Percentiles rank a stretch among this genome's conserved stretches.
These are phyloP conservation scores for Pseudorhiza aurosa DNA, from an alignment of 30 jellyfish, hydroid and myxozoan genomes.

Conservation along the genomic window DNA sequence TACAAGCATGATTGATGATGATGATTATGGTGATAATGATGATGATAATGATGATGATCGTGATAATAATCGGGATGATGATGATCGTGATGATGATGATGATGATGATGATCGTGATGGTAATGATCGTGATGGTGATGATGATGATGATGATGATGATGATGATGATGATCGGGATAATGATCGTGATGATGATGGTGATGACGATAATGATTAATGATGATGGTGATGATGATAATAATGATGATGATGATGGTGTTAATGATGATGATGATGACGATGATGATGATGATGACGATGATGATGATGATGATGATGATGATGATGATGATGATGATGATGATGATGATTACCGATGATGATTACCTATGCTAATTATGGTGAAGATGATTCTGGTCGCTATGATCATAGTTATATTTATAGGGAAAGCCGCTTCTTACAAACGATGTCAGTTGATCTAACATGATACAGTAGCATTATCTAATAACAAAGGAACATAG, in stretches of 20 bases:
- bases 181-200: constrained; percentile 4
- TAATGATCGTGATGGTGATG: constrained; percentile 1
- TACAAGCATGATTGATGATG: no score
- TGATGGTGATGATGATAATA: not conserved
- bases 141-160: constrained; percentile 9
- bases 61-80: no score
- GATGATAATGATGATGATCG: no score
- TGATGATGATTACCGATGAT: not conserved
- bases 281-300: not conserved
- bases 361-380: no score
- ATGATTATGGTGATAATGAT: no score
- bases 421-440: no score
- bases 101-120: constrained; percentile 4
- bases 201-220: constrained; percentile 1
- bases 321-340: not conserved
- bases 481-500: no score
- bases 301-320: not conserved
- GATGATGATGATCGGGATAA: constrained; percentile 1
- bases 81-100: no score
- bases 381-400: no score
- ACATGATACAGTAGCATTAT: no score
- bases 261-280: not conserved
- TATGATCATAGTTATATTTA: no score
- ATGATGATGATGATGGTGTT: not conserved
- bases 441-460: no score